These are phyloP conservation scores for Galendromus occidentalis DNA, from an alignment of 1,140 invertebrate species.

Conservation along the genomic window DNA sequence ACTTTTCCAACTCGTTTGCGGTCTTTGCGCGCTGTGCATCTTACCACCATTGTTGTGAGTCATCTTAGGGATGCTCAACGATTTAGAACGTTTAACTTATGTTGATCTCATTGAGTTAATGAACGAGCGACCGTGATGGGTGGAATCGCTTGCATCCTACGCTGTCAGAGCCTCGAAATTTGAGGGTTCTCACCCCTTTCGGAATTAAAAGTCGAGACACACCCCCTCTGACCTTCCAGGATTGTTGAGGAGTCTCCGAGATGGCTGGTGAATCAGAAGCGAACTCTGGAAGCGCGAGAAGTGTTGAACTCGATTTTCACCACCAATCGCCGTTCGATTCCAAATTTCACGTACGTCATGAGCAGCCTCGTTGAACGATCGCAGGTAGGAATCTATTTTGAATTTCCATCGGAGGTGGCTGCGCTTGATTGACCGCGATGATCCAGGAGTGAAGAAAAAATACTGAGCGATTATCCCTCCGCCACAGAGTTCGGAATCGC, in stretches of 20 bases:
- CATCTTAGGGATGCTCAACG: not conserved
- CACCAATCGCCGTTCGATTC: not conserved
- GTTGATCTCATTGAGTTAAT: not conserved
- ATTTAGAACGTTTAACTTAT: not conserved
- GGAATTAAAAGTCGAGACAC: too few relatives aligned
- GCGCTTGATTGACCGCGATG: too few relatives aligned
- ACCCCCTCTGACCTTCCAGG: not conserved
- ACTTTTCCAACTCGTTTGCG: constrained; percentile 4
- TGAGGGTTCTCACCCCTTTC: too few relatives aligned
- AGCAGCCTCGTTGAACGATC: not conserved
- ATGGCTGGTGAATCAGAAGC: not conserved
- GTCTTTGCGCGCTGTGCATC: not conserved
- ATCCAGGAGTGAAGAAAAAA: too few relatives aligned
- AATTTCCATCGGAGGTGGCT: too few relatives aligned
- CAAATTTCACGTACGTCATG: not conserved
- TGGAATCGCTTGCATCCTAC: too few relatives aligned
- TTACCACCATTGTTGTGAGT: not conserved
- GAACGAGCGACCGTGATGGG: not conserved
- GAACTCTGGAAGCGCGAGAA: not conserved
- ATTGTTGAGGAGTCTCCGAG: constrained; percentile 9
- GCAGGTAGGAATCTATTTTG: not conserved
- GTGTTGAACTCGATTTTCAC: constrained; percentile 8
- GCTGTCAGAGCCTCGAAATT: too few relatives aligned
- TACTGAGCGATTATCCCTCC: too few relatives aligned
- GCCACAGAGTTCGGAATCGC: not conserved